Conservation (phyloP, 2,113 vertebrate species). For the Mustela nigripes region DNA sequence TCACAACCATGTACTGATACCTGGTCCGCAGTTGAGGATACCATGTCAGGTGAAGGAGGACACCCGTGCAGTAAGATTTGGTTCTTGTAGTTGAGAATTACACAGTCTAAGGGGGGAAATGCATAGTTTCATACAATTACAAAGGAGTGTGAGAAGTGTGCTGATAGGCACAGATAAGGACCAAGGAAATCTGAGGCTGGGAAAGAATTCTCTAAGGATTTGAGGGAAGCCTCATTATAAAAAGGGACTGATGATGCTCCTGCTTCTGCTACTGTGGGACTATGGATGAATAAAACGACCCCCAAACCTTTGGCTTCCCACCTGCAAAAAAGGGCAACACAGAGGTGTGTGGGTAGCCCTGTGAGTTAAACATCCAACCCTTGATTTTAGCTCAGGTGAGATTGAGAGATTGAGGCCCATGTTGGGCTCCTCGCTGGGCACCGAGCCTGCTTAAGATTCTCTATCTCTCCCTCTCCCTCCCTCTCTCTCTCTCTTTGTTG, state of each 20-base stretch:
- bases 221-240: not conserved
- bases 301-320: not conserved
- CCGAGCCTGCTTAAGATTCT: not conserved
- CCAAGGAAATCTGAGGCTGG: not conserved
- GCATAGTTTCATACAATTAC: not conserved
- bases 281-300: not conserved
- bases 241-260: no score
- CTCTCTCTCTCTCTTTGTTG: not conserved
- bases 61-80: not conserved
- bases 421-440: not conserved
- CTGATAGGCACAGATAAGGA: fast-evolving
- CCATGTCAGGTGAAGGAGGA: fast-evolving
- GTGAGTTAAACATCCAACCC: not conserved
- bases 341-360: not conserved
- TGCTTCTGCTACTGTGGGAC: no score
- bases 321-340: not conserved
- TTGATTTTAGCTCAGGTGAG: not conserved
- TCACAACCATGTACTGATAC: not conserved
- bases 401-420: not conserved
- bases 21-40: not conserved
- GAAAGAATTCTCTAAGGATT: not conserved
- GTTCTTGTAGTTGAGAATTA: not conserved
- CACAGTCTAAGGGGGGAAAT: not conserved
- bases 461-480: not conserved
- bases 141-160: not conserved